Evolutionary conservation across 2,888 invertebrate genomes (phyloP).

Genomic region (Callyntrura sp.): DNA sequence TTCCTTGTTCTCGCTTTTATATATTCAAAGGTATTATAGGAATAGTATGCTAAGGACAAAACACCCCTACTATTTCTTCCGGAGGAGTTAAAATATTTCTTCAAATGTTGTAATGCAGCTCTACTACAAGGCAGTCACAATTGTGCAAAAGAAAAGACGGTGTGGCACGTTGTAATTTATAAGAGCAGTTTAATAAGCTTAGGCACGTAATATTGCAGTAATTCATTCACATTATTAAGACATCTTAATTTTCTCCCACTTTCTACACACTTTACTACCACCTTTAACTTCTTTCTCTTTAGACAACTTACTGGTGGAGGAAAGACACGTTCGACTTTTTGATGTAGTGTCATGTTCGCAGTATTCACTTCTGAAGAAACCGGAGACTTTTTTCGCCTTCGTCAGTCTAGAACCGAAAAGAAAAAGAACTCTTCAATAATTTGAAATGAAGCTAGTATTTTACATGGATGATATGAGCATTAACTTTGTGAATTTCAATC

Average conservation of each 20-base stretch:
- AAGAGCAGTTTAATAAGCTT: constrained; percentile 30
- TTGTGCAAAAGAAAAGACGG: background rate
- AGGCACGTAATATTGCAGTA: background rate
- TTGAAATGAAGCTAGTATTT: no score
- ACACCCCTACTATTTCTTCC: background rate
- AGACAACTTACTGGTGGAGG: no score
- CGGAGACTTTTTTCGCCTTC: no score
- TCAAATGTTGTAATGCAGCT: background rate
- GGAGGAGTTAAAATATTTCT: no score
- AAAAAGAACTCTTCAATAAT: no score
- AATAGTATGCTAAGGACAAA: background rate
- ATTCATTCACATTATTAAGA: constrained; percentile 22
- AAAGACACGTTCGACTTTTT: no score
- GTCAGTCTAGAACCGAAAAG: no score
- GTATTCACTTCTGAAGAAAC: no score
- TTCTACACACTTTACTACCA: background rate
- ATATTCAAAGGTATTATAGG: background rate
- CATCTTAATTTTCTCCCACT: constrained; percentile 1
- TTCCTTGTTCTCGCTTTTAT: background rate
- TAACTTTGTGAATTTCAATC: no score
- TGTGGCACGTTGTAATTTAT: constrained; percentile 24
- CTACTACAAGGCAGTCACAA: background rate
- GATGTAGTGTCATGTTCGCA: no score
- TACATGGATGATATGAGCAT: no score
- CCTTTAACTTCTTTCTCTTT: no score